Evolutionary conservation across 2,888 invertebrate species (phyloP), one percentile per base, ranked within the genome.

Genomic region (Candidula unifasciata): DNA sequence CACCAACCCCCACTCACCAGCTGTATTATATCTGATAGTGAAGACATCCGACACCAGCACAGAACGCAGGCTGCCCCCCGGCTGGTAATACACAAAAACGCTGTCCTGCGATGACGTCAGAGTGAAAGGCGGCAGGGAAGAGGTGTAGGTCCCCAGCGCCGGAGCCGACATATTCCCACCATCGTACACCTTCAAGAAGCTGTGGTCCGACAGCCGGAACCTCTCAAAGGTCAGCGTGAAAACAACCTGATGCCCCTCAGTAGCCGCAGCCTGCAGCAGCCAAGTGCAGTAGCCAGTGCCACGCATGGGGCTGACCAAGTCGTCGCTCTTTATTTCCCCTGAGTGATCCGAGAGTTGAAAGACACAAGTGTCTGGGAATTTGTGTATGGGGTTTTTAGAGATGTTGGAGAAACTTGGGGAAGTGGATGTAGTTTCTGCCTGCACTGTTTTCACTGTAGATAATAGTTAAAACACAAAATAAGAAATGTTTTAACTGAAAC

Each of bases 241-340:
- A 2, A 78, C 24, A 27, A 78, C 37, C 3, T 8, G 35, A 27
- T 64, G 37, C 3, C 60, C 78, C 35, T 66, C 64, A n/a, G 78
- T n/a, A 18, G 21, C 54, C 5, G 33, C n/a, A 2, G 24, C 18
- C 27, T 78, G 33, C 64, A 78, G n/a, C 18, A 52, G 78, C 78
- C 78, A 78, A 33, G 66, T 64, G 35, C 78, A 78, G n/a, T 66
- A 60, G 44, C 66, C 78, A 3, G 78, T 64, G 16, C n/a, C n/a
- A n/a, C 18, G 78, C 2, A 64, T 3, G 24, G 64, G 24, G 44
- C 37, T 35, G 13, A 78, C 37, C 64, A 66, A 64, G 37, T n/a
- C n/a, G n/a, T 37, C 27, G 18, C 78, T 78, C 2, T 3, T 64
- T n/a, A 78, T 64, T 24, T 78, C 78, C n/a, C 78, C 78, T 35